These are phyloP conservation scores for Tylochromis polylepis DNA, from an alignment of 2,113 vertebrate genomes.

Conservation along the genomic window DNA sequence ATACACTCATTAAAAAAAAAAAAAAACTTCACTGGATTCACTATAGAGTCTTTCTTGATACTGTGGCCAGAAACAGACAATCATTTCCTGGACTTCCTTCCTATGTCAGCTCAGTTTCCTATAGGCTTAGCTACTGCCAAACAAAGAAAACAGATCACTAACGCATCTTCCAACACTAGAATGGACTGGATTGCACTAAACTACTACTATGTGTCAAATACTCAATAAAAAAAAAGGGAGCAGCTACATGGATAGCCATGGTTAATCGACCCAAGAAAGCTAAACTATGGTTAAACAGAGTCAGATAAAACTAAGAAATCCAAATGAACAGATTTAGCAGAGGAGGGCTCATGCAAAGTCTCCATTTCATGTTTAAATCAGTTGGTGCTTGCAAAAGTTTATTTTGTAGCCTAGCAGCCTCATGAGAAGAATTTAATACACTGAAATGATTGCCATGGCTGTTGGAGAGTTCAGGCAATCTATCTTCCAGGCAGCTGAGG, in stretches of 20 bases:
- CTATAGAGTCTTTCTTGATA: slow-evolving; percentile 39
- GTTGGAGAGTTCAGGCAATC: slow-evolving; percentile 5
- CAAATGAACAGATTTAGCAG: not conserved
- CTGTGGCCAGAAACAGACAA: slow-evolving; percentile 22
- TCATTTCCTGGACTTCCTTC: slow-evolving; percentile 53
- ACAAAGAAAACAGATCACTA: slow-evolving; percentile 28
- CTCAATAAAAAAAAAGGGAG: not conserved
- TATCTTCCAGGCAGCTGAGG: slow-evolving; percentile 1
- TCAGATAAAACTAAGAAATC: not conserved
- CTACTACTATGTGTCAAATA: not conserved
- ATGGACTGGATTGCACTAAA: not conserved
- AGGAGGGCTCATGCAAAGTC: not conserved
- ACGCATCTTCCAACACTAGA: not conserved
- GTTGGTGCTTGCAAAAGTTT: not conserved
- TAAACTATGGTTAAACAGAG: not conserved
- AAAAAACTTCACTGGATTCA: not conserved
- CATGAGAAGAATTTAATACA: not conserved
- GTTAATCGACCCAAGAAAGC: not conserved
- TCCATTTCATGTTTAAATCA: not conserved
- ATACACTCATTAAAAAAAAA: not conserved
- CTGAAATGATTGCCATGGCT: not conserved
- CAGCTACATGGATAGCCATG: not conserved
- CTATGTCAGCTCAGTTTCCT: slow-evolving; percentile 13
- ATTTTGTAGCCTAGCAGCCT: slow-evolving; percentile 8
- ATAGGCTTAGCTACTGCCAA: not conserved